phyloP scores from a whole-genome alignment of 2,113 vertebrate species.

The Scalopus aquaticus region DNA sequence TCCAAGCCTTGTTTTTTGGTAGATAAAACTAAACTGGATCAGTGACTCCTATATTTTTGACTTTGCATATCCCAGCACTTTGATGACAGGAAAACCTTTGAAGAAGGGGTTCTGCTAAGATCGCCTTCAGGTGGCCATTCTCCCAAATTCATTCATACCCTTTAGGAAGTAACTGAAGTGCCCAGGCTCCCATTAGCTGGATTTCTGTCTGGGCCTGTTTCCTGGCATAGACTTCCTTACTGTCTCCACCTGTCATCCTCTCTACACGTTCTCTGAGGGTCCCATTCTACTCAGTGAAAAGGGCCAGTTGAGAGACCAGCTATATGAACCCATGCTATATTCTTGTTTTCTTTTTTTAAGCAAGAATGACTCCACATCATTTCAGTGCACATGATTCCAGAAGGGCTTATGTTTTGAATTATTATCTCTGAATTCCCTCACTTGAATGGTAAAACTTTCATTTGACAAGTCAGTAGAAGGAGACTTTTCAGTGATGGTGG shows the following conservation, averaged over 20 bases:
- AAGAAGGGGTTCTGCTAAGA: neutral
- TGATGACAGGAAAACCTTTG: neutral
- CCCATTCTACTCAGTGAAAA: neutral
- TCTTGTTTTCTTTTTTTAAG: conserved; percentile 6
- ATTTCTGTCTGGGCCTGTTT: neutral
- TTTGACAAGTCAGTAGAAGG: neutral
- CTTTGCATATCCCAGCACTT: neutral
- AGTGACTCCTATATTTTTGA: neutral
- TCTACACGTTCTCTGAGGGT: neutral
- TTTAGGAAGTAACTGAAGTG: neutral
- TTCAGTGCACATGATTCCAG: neutral
- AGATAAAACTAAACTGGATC: neutral
- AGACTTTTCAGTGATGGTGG: neutral
- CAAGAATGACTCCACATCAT: neutral
- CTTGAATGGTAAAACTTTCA: neutral
- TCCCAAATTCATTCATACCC: neutral
- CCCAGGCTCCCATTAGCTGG: neutral
- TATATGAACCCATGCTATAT: neutral
- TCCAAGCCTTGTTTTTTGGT: conserved; percentile 9
- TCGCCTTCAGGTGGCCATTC: neutral
- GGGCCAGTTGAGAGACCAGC: neutral
- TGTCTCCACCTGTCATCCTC: neutral
- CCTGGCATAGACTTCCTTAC: neutral
- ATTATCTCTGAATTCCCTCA: neutral
- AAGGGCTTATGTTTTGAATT: neutral